phyloP scores from a whole-genome alignment of 1,140 invertebrate genomes.

The Leptoteleia sp. region DNA sequence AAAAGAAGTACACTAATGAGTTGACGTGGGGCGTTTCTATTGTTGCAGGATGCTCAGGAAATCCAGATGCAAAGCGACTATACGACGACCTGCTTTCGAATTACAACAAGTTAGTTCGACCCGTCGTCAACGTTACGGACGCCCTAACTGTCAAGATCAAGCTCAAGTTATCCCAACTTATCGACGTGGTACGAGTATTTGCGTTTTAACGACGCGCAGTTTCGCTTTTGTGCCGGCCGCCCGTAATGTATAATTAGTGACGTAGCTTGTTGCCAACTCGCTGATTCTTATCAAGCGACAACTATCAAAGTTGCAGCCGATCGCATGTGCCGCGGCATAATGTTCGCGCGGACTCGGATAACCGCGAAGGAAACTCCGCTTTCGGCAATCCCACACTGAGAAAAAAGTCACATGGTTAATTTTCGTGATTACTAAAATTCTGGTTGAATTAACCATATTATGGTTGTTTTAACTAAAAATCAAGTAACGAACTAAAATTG shows the following conservation, averaged over 20 bases:
- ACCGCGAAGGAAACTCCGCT: too few relatives aligned
- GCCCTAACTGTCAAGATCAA: constrained; percentile 96
- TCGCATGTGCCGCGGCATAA: too few relatives aligned
- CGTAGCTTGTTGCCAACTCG: constrained; percentile 33
- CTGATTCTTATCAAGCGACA: constrained; percentile 45
- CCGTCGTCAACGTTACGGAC: constrained; percentile 95
- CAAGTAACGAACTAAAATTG: too few relatives aligned
- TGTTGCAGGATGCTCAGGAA: constrained; percentile 87
- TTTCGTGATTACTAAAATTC: too few relatives aligned
- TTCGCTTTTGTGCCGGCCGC: constrained; percentile 39
- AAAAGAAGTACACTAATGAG: constrained; percentile 45
- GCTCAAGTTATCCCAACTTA: constrained; percentile 95
- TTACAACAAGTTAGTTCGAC: constrained; percentile 96
- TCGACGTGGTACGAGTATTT: constrained; percentile 88
- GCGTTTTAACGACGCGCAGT: constrained; percentile 21
- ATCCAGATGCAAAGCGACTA: constrained; percentile 93
- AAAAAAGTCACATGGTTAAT: too few relatives aligned
- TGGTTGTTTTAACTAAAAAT: too few relatives aligned
- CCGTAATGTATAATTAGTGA: constrained; percentile 46
- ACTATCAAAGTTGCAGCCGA: not conserved
- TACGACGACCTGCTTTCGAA: constrained; percentile 96
- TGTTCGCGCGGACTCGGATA: too few relatives aligned
- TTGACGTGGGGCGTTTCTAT: constrained; percentile 41
- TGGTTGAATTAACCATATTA: too few relatives aligned
- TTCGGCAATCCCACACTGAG: too few relatives aligned